Evolutionary conservation across 2,888 invertebrate species (phyloP).

Genomic region (Amblyteles armatorius): DNA sequence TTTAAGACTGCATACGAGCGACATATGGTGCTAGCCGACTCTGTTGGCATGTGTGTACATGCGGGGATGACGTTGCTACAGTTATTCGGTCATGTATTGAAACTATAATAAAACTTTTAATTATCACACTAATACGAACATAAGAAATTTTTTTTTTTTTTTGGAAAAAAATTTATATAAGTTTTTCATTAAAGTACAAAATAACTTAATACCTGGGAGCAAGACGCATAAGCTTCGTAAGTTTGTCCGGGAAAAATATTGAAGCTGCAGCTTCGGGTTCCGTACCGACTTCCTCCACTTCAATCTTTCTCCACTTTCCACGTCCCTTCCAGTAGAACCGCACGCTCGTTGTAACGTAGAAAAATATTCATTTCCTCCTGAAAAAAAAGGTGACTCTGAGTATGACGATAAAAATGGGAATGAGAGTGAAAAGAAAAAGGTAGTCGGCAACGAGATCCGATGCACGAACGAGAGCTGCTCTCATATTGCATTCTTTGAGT

Average conservation of each 20-base stretch:
- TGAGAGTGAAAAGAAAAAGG: conserved; percentile 25
- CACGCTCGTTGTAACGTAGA: conserved; percentile 61
- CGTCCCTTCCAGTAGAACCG: conserved; percentile 44
- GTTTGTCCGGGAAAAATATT: background rate
- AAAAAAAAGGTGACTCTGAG: background rate
- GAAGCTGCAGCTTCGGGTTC: conserved; percentile 19
- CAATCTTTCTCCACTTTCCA: conserved; percentile 15
- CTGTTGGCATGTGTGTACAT: conserved; percentile 80
- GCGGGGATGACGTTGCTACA: conserved; percentile 79
- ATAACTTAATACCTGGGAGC: background rate
- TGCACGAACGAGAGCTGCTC: conserved; percentile 77
- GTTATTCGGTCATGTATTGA: background rate
- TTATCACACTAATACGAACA: background rate
- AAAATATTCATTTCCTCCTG: conserved; percentile 61
- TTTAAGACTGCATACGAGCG: conserved; percentile 62
- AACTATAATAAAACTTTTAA: background rate
- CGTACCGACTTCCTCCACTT: conserved; percentile 25
- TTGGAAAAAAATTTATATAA: background rate
- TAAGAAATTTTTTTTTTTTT: background rate
- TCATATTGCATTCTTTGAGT: conserved; percentile 79
- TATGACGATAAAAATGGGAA: conserved; percentile 12
- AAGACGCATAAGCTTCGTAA: background rate
- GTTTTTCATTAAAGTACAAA: conserved; percentile 2
- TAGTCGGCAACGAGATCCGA: conserved; percentile 58
- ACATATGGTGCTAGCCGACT: conserved; percentile 81